These are phyloP conservation scores for Sebastes schlegelii DNA, from an alignment of 2,113 vertebrate species.

Conservation along the genomic window DNA sequence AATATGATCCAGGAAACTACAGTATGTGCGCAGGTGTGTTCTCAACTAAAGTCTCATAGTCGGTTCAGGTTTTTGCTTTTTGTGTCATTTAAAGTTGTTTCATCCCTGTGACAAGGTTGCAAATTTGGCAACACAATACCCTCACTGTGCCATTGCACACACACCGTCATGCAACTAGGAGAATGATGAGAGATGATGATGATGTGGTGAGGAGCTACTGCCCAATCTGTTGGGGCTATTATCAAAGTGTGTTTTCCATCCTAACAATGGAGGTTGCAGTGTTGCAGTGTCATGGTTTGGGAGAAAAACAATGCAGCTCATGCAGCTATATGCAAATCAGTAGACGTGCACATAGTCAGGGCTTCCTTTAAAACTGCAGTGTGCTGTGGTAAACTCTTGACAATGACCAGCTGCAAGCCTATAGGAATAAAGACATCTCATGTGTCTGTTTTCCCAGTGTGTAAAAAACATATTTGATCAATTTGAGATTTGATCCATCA, in stretches of 20 bases:
- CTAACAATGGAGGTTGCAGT: background rate
- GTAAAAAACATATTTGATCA: background rate
- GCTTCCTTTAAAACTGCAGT: background rate
- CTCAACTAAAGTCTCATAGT: no score
- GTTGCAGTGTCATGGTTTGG: conserved; percentile 1
- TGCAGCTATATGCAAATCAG: conserved; percentile 11
- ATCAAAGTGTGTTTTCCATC: background rate
- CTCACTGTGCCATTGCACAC: background rate
- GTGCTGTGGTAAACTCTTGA: background rate
- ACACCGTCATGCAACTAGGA: background rate
- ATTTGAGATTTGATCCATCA: background rate
- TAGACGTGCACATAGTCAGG: background rate
- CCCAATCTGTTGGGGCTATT: conserved; percentile 1
- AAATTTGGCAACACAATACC: background rate
- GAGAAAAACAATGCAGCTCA: background rate
- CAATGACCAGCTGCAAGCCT: background rate
- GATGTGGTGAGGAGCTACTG: background rate
- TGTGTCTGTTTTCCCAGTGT: background rate
- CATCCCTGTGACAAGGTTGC: no score
- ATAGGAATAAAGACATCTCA: background rate
- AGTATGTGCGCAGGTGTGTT: no score
- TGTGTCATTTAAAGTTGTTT: no score
- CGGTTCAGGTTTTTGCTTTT: no score
- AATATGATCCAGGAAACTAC: no score
- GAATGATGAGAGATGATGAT: background rate